Evolutionary conservation across 1,140 invertebrate genomes (phyloP), one percentile per base, ranked within the genome.

Genomic region (Matsumurasca onukii): DNA sequence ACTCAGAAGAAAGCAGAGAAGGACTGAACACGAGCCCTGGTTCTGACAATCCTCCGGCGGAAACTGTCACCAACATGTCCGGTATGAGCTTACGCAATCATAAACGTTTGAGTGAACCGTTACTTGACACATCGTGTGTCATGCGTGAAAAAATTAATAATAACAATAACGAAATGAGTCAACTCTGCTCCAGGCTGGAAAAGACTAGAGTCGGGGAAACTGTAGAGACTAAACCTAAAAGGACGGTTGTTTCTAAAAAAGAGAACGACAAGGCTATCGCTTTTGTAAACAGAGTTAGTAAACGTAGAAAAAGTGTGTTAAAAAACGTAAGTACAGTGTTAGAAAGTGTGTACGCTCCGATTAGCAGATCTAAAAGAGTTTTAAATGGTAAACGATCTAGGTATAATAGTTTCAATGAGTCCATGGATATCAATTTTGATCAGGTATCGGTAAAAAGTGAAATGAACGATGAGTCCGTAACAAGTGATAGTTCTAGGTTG

Each of bases 51-150:
- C 31, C 17, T 1, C n/a, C 25, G n/a, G 34, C 25, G 24, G 39
- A 34, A 2, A 31, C n/a, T 45, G 30, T 17, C 20, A 34, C 25
- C 12, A 52, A 66, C 30, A 39, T 31, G 25, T 77, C 80, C 65
- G 83, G 84, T 63, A 86, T 86, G 69, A 83, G 83, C n/a, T 80
- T 87, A 69, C 79, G 85, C 70, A 87, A 83, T 77, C 85, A 86
- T 71, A 86, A 85, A 77, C 74, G 86, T 69, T 78, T 85, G 24
- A 78, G 77, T 71, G 82, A 86, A 66, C 75, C 71, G 15, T 73
- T 72, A 13, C 55, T 73, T 2, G 76, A 77, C 61, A 75, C 76
- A 67, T 75, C 52, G 75, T 70, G 55, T 74, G 79, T 73, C 30
- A 74, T 39, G 22, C 69, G 61, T 48, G 61, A 61, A 63, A 75